Base-by-base conservation (phyloP, 2,888 invertebrate species). In the Andrena trimmerana region DNA sequence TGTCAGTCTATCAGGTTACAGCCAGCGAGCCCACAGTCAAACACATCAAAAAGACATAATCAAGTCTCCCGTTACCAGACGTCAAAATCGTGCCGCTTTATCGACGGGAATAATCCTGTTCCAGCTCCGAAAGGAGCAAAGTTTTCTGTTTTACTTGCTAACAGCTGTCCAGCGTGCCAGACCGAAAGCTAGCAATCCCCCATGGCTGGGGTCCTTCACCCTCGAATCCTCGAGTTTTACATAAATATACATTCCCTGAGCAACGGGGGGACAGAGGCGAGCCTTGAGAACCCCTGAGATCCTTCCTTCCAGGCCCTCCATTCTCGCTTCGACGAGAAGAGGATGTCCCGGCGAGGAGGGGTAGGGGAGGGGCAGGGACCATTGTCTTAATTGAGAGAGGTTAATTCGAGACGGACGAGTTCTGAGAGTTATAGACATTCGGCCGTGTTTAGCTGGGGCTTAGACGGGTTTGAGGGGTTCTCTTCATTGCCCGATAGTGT, bases 321-420 rank as follows among this genome's bases (percentile, higher is more conserved):
- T 85, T 81, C 83, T 85, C 86, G 85, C 81, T 85, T 78, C 81
- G 87, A 80, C 62, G 86, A 85, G 83, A 68, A 85, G 85, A 83
- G 85, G 87, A 85, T 78, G 85, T 85, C 85, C 80, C 42, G 42
- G 42, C 42, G 42, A 13, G 42, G 16, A 16, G 13, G 42, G 42
- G 42, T 1, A 5, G 42, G 42, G 67, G 78, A 66, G 81, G 69
- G 72, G 74, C 62, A 74, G 80, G 78, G 83, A 85, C 88, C 88
- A 88, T 88, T 88, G 88, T 88, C 88, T 88, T 88, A 86, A 87
- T 86, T 88, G 89, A 87, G 89, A 89, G 89, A 88, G 88, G 88
- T 88, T 88, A 88, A 88, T 88, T 88, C 88, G 88, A 88, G 88
- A 88, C 84, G 86, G 87, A 88, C 83, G 82, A 88, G 88, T 88